Base-by-base conservation (phyloP, 2,888 invertebrate genomes). In the Eulithis prunata region DNA sequence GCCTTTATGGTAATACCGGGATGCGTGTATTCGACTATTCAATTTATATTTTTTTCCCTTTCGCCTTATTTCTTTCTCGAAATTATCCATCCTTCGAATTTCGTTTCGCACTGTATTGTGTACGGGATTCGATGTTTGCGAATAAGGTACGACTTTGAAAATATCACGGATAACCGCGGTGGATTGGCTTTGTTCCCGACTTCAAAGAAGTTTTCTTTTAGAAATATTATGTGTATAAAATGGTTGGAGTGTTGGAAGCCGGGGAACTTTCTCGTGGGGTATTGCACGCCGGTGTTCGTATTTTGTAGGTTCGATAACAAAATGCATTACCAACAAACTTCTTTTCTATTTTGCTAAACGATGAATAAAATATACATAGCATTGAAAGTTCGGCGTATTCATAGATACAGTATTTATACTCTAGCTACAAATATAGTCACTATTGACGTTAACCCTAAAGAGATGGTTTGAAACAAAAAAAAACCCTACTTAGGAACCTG, bases 21-120 rank as follows among this genome's bases (percentile, higher is more conserved):
- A 91, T 91, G 91, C 91, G 91, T 91, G 91, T 91, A 91, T 91
- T 91, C 90, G 91, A 91, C 91, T 91, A 91, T 91, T 91, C 91
- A 91, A 91, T 91, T 91, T 91, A 91, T 92, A 92, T 92, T 90
- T 92, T 89, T 90, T 91, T 88, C 87, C 88, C 87, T 89, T 83
- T 83, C 87, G 87, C 86, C 91, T 90, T 92, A 91, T 92, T 91
- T 90, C 90, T 91, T 90, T 89, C 84, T 81, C 85, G 90, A 92
- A 92, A 92, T 92, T 92, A 93, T 92, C 92, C 90, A 91, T 92
- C 90, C 88, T 90, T 90, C 89, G 92, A 90, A 92, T 90, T 93
- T 90, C 91, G 91, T 89, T 92, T 92, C 91, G 89, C 92, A 93
- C 92, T 91, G 92, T 92, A 92, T 92, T 93, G 92, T 91, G 85